Evolutionary conservation across 2,797 vertebrate genomes (phyloP), one percentile per base, ranked within the genome.

Genomic region (Danio albolineatus): DNA sequence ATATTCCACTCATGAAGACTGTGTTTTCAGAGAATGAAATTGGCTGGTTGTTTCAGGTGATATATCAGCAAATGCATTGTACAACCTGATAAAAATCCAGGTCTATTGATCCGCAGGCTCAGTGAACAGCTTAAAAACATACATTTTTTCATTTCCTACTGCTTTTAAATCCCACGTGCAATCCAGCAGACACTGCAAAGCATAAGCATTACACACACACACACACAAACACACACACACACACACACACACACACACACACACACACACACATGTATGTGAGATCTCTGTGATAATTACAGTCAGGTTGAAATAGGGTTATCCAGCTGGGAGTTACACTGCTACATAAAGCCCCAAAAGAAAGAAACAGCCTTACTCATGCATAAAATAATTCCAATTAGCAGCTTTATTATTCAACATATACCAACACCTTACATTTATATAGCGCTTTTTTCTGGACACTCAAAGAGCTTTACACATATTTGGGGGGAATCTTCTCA

Each of bases 41-140:
- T 5, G 76, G 28, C 60, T 71, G 78, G 28, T 78, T 77, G 64
- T 53, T 71, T 16, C 8, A 54, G 36, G 16, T 49, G 61, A 77
- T 74, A 82, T 71, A 75, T 64, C 73, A 65, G 54, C 62, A 76
- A 82, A 64, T 53, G n/a, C 28, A 75, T 78, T 61, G 73, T 51
- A 73, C 60, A 75, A 80, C 72, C 70, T 77, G 71, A 82, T 77
- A 74, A 79, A 67, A 78, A 84, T 82, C 51, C 44, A 82, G 78
- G 28, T 76, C 21, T 70, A 82, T 61, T 87, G 82, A 85, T 69
- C 60, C 62, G 53, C 65, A 77, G 80, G 67, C 62, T 60, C 21
- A 73, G 71, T 36, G 66, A 83, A 81, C 39, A 77, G 59, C 73
- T 71, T 62, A 49, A 65, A 49, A 74, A 57, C 41, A 75, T 78